Evolutionary conservation across 2,113 vertebrate species (phyloP).

Genomic region (Gorsachius goisagi): DNA sequence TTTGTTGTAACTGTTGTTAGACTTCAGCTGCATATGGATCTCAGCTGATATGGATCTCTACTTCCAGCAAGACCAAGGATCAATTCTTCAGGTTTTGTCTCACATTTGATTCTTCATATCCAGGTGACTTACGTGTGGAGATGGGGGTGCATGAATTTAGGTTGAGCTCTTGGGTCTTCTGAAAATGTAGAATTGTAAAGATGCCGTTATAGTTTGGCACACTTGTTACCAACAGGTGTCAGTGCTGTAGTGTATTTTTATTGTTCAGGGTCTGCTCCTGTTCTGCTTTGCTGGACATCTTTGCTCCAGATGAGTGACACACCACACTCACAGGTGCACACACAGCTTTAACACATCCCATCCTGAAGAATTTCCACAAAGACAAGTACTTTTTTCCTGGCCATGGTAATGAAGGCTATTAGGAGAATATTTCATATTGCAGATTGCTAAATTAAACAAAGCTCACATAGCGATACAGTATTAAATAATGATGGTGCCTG

Average conservation of each 20-base stretch:
- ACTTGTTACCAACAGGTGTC: constrained; percentile 73
- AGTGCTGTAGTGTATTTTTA: constrained; percentile 58
- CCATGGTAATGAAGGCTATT: neutral
- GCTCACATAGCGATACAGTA: neutral
- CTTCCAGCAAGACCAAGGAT: neutral
- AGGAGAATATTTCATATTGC: neutral
- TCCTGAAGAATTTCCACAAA: neutral
- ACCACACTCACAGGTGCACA: neutral
- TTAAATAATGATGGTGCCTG: neutral
- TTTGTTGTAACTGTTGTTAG: neutral
- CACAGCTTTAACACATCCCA: neutral
- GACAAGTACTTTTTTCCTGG: neutral
- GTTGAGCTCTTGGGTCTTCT: neutral
- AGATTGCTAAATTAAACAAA: neutral
- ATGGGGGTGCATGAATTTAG: neutral
- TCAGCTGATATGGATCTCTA: neutral
- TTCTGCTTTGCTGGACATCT: neutral
- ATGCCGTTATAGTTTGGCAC: neutral
- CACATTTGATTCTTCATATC: neutral
- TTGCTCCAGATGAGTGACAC: neutral
- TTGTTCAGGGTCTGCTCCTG: neutral
- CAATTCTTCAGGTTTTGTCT: neutral
- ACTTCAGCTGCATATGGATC: neutral
- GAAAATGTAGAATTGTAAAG: neutral
- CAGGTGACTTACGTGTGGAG: neutral